A percentile compares a stretch with the other conserved stretches of the same genome.
phyloP scores from a whole-genome alignment of 2,888 invertebrate species.

The Bombylius discolor region DNA sequence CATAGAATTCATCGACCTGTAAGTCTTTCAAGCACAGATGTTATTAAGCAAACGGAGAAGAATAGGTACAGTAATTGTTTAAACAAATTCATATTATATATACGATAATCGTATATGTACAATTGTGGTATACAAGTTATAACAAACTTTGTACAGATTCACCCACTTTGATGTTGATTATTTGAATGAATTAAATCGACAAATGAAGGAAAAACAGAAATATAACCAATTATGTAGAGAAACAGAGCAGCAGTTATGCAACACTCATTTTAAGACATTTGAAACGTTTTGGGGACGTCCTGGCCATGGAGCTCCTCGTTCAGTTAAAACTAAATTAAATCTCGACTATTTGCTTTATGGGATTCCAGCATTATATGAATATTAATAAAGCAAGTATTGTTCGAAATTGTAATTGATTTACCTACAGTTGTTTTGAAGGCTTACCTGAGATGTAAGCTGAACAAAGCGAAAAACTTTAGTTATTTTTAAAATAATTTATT shows the following conservation, averaged over 20 bases:
- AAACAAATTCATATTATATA: conserved; percentile 37
- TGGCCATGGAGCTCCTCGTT: conserved; percentile 42
- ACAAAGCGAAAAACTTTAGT: no score
- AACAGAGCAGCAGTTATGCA: conserved; percentile 49
- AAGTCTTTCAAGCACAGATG: conserved; percentile 42
- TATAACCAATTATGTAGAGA: conserved; percentile 26
- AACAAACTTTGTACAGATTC: conserved; percentile 20
- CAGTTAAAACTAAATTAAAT: conserved; percentile 31
- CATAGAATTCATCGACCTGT: conserved; percentile 43
- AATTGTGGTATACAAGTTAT: neutral
- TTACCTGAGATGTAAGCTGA: no score
- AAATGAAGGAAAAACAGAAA: conserved; percentile 41
- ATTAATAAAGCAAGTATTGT: no score
- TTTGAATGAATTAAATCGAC: conserved; percentile 40
- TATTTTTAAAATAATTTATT: no score
- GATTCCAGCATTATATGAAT: conserved; percentile 14
- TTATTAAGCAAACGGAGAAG: conserved; percentile 37
- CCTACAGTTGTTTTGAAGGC: no score
- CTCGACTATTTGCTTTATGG: conserved; percentile 38
- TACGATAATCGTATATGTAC: conserved; percentile 22
- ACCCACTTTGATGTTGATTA: conserved; percentile 35
- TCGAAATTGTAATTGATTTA: no score
- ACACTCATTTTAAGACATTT: conserved; percentile 63
- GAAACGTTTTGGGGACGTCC: conserved; percentile 68
- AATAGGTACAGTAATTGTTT: conserved; percentile 37